Base-by-base conservation (phyloP, 2,113 vertebrate genomes). In the Poicephalus meyeri region DNA sequence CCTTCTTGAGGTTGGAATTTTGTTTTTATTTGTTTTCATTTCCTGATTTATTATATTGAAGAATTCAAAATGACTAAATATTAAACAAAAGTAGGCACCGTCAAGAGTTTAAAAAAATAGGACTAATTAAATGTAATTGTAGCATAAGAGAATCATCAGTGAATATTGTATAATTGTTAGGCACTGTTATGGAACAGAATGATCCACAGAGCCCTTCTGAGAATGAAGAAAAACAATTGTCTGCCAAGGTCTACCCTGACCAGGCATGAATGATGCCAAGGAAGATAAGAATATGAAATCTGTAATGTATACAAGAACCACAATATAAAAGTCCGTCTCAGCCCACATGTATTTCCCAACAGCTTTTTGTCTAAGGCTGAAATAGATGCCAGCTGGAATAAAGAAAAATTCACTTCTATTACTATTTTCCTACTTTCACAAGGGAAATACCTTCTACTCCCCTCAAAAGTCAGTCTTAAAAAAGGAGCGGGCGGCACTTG, bases 261-360 rank as follows among this genome's bases (percentile, higher is more conserved):
- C 86, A 88, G 76, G 77, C 18, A 53, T 20, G 46, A 94, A 88
- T 86, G 74, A 80, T 18, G 4, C 28, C 78, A 68, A 87, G 70
- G 74, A 80, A 73, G 39, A 78, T 86, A 95, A 93, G 76, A 91
- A 68, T 78, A 74, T 49, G 60, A 91, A 90, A 86, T 71, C 55
- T 88, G n/a, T 66, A 83, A 86, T 41, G 29, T 71, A 64, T 55
- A 81, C 35, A 84, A 90, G 42, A 88, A 71, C 28, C 74, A 49
- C 13, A 55, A 21, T 53, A 65, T 55, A 64, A 83, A 89, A 94
- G 66, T 76, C 64, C 28, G 50, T 41, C 41, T 92, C 73, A 89
- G 29, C 47, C 64, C 37, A 25, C 46, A 63, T 66, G 74, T 53
- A 80, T 89, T 95, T 93, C 66, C 66, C 61, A 53, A 31, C 25